phyloP scores from a whole-genome alignment of 64 coral and sea anemone genomes.

The Astreopora myriophthalma region DNA sequence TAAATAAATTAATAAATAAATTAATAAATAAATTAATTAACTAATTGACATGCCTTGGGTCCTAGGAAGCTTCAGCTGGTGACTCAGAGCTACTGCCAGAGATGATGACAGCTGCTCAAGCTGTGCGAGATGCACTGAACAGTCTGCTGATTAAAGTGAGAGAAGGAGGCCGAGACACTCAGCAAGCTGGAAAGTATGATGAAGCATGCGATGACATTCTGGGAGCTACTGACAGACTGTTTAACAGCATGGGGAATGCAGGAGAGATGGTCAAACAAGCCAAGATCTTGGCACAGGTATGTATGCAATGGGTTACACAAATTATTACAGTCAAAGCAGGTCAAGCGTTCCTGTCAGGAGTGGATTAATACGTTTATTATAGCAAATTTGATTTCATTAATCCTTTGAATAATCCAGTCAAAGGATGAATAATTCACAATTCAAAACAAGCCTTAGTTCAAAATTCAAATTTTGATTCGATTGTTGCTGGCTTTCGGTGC shows the following conservation, averaged over 20 bases:
- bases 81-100: conserved; percentile 81
- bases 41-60: neutral
- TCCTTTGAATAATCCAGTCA: too few species aligned
- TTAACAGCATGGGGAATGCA: conserved; percentile 99
- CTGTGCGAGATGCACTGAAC: conserved; percentile 87
- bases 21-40: too few species aligned
- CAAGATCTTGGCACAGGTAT: conserved; percentile 93
- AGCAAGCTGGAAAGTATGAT: conserved; percentile 78
- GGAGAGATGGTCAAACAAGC: conserved; percentile 99
- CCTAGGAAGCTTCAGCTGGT: conserved; percentile 63
- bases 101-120: conserved; percentile 79
- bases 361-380: too few species aligned
- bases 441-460: too few species aligned
- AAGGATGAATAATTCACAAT: too few species aligned
- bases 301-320: neutral
- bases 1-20: too few species aligned
- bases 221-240: conserved; percentile 92
- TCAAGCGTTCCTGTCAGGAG: too few species aligned
- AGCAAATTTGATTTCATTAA: too few species aligned
- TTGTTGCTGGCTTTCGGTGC: too few species aligned
- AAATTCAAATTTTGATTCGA: too few species aligned
- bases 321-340: neutral
- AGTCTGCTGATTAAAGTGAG: conserved; percentile 82
- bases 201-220: conserved; percentile 93
- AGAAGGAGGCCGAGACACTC: conserved; percentile 67